Base-by-base conservation (phyloP, 2,113 vertebrate genomes). In the Hemiprocne comata region DNA sequence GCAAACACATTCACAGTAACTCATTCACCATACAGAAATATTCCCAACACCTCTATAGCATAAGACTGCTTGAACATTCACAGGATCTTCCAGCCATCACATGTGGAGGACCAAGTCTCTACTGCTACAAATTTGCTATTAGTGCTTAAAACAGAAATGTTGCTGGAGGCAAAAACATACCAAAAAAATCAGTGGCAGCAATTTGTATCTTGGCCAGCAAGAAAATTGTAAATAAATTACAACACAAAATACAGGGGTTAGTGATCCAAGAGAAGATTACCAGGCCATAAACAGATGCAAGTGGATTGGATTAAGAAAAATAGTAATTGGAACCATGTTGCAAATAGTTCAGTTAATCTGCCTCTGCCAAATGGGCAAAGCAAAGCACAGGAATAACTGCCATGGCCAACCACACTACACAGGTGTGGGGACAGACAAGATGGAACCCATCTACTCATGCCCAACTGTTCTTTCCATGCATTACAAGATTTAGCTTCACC, bases 221-320 rank as follows among this genome's bases (percentile, higher is more conserved):
- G 83, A 90, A 94, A 90, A 80, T 0, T 26, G 50, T 46, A 90
- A 94, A 86, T 85, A 78, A 94, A 85, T 93, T 78, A 81, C 70
- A 90, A 65, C 20, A 87, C 62, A 87, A 89, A 93, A 92, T 23
- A 84, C 53, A 82, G 54, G 44, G 61, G 53, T 50, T 92, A 90
- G 70, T 24, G 62, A 95, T 75, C n/a, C 36, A 82, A 75, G 69
- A 81, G 46, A 80, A 82, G 92, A 89, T 87, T 75, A 72, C 40
- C 72, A 88, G 67, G 19, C n/a, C 9, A 12, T 60, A 83, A 84
- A 19, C 76, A 94, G 79, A 86, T 92, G 66, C n/a, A 82, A 90
- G 70, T 58, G 44, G 40, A 74, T 17, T 66, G n/a, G 28, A 91
- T 36, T 9, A 48, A 62, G 51, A 75, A 55, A 55, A 53, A 60